Evolutionary conservation across 2,888 invertebrate species (phyloP).

Genomic region (Hybos culiciformis): DNA sequence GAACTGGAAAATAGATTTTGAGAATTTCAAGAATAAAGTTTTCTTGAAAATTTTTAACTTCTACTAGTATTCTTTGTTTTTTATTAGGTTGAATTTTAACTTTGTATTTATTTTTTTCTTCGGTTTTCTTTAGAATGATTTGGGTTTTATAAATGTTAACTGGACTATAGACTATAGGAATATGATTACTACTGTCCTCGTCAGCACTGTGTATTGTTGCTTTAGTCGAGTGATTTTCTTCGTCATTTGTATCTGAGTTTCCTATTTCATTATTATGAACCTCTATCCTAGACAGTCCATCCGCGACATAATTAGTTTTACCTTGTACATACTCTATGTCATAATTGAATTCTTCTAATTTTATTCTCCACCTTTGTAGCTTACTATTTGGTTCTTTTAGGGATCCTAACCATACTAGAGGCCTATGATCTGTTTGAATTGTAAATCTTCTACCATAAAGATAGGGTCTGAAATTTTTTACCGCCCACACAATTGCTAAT

Average conservation of each 20-base stretch:
- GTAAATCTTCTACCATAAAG: constrained; percentile 11
- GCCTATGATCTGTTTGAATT: no score
- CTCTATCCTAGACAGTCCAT: no score
- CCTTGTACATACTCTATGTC: no score
- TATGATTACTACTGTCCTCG: constrained; percentile 3
- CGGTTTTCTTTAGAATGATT: constrained; percentile 7
- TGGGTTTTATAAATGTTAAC: constrained; percentile 8
- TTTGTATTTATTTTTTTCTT: constrained; percentile 1
- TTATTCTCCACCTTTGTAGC: constrained; percentile 6
- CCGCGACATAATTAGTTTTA: no score
- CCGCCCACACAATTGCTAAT: constrained; percentile 9
- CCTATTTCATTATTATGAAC: no score
- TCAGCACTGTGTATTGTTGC: constrained; percentile 7
- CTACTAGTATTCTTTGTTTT: constrained; percentile 8
- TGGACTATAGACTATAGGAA: constrained; percentile 4
- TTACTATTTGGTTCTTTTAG: no score
- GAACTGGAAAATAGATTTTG: constrained; percentile 4
- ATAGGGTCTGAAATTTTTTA: constrained; percentile 13
- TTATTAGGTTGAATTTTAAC: constrained; percentile 1
- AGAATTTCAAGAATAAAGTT: neutral
- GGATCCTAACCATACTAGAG: no score
- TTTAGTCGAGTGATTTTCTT: no score
- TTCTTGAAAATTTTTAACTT: constrained; percentile 7
- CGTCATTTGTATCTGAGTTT: no score
- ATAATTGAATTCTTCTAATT: no score